A percentile compares a stretch with the other conserved stretches of the same genome.
These are phyloP conservation scores for Camelus dromedarius DNA, from an alignment of 2,113 vertebrate species.

Conservation along the genomic window DNA sequence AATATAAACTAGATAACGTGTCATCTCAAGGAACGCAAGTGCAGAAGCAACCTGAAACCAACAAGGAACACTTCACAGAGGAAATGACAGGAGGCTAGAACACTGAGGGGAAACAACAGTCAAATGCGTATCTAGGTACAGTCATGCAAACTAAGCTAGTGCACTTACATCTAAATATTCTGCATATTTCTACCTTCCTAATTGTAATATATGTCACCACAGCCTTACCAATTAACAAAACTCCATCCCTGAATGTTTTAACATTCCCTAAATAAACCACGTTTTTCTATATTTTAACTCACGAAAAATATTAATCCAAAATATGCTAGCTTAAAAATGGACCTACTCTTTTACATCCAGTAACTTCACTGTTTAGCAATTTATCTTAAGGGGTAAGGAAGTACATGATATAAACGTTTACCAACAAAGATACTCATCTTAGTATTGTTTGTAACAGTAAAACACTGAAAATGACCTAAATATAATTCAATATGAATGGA, in stretches of 20 bases:
- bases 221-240: neutral
- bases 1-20: neutral
- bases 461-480: constrained; percentile 27
- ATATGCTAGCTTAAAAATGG: neutral
- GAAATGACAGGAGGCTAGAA: neutral
- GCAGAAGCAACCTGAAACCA: neutral
- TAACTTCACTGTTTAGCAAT: neutral
- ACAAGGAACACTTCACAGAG: neutral
- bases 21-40: neutral
- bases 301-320: constrained; percentile 17
- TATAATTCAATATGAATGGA: neutral
- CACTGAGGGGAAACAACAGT: neutral
- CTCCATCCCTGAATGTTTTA: neutral
- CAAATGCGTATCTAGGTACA: neutral
- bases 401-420: neutral
- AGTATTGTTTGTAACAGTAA: neutral
- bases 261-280: neutral
- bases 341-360: neutral
- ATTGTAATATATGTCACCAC: neutral
- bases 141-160: neutral
- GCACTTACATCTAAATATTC: neutral
- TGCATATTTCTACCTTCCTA: neutral
- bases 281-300: neutral
- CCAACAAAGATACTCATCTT: neutral
- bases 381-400: constrained; percentile 1